Evolutionary conservation across 30 jellyfish, hydroid and myxozoan genomes (phyloP), one percentile per base, ranked within the genome.

Genomic region (Cassiopea andromeda): DNA sequence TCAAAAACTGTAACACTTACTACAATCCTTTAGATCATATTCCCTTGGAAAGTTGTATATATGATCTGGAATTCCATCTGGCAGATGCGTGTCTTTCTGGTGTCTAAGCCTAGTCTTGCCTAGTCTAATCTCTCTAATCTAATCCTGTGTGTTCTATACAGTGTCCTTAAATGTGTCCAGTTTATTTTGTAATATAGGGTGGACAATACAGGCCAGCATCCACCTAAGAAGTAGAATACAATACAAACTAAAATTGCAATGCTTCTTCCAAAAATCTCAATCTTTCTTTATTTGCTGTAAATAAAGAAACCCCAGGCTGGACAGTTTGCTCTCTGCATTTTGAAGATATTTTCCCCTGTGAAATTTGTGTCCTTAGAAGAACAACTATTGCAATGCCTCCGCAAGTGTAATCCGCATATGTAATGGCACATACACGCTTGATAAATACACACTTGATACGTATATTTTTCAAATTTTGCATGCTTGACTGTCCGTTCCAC

Each of bases 1-100:
- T 17, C 17, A 68, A 68, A 17, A 68, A 68, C 47, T 17, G 77
- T 17, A 68, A 17, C 77, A 68, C 77, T 68, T 18, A 68, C 77
- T 5, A 68, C 77, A 68, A 68, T 68, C 77, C 47, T 68, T 17
- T 5, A 68, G 47, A 68, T 69, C 85, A 75, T 75, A 75, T 75
- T 64, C 58, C 58, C 58, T 69, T 38, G 85, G 38, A 75, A 75
- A 75, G 50, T 60, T n/a, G 58, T 44, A 75, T 45, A 75, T 44
- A 44, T 75, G 85, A 75, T 75, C 46, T 9, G 85, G 73, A 46
- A 75, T 64, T n/a, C 85, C 85, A 75, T 75, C 85, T 38, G 85
- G 69, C 68, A 75, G 50, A 38, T 8, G 38, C 38, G 14, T 75
- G 73, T 75, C 27, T 75, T 64, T 75, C 58, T 75, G 85, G 0